These are phyloP conservation scores for Sarcophaga variegata DNA, from an alignment of 2,888 invertebrate genomes.

Conservation along the genomic window DNA sequence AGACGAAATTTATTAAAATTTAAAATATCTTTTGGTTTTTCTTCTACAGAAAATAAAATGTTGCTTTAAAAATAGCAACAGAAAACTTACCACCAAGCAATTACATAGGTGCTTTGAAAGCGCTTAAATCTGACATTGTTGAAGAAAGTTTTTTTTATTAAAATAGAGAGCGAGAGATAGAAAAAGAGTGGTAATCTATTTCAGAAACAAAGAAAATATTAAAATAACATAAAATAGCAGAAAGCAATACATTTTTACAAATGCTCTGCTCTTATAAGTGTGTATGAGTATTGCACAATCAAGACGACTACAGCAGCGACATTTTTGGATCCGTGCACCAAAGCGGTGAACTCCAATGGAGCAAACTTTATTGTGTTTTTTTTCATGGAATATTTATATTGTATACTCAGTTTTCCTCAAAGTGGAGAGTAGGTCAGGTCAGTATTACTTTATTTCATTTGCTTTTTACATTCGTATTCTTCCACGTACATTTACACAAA, in stretches of 20 bases:
- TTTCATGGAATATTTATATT: constrained; percentile 25
- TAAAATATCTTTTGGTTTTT: too few species aligned
- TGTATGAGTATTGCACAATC: background rate
- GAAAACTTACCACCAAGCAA: background rate
- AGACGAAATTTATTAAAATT: too few species aligned
- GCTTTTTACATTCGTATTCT: constrained; percentile 32
- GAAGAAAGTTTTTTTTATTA: too few species aligned
- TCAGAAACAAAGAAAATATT: background rate
- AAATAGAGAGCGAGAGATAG: background rate
- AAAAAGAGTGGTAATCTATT: background rate
- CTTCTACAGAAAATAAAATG: too few species aligned
- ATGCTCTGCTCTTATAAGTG: background rate
- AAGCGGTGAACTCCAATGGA: constrained; percentile 63
- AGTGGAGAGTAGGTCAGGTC: constrained; percentile 66
- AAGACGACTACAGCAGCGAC: constrained; percentile 30
- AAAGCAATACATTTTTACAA: too few species aligned
- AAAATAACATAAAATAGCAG: background rate
- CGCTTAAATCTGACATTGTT: background rate
- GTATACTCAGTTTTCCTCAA: constrained; percentile 16
- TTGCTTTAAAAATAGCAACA: too few species aligned
- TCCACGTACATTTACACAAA: background rate
- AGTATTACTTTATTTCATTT: constrained; percentile 60
- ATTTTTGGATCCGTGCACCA: constrained; percentile 58
- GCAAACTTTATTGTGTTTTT: constrained; percentile 29
- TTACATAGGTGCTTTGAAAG: constrained; percentile 36